These are phyloP conservation scores for Marisa cornuarietis DNA, from an alignment of 1,140 invertebrate species.

Conservation along the genomic window DNA sequence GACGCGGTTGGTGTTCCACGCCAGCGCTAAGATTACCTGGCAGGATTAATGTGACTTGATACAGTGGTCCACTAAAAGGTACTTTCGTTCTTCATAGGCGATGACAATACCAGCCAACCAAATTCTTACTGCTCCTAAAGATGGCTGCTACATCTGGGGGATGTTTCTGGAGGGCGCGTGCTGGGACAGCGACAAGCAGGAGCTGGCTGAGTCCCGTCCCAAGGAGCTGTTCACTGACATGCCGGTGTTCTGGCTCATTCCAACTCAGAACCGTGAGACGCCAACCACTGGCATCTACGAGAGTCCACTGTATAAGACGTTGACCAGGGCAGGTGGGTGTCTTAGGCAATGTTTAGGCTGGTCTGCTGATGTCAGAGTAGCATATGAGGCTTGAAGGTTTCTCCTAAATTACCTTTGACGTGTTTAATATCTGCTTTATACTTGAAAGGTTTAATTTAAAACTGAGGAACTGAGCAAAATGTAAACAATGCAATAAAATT, in stretches of 20 bases:
- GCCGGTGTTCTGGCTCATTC: conserved; percentile 61
- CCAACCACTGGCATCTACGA: conserved; percentile 48
- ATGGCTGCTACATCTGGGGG: conserved; percentile 66
- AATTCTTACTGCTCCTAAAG: conserved; percentile 35
- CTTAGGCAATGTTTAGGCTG: background rate
- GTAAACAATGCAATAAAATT: too few relatives aligned
- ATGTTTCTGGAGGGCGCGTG: conserved; percentile 65
- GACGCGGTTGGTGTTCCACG: background rate
- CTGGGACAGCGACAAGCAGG: conserved; percentile 54
- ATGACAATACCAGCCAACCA: conserved; percentile 33
- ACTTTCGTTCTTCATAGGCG: conserved; percentile 32
- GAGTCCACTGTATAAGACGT: conserved; percentile 65
- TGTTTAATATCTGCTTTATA: background rate
- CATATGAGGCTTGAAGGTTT: background rate
- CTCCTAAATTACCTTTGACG: background rate
- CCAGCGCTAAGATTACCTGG: background rate
- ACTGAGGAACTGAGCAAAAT: too few relatives aligned
- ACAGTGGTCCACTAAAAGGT: background rate
- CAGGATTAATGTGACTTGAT: background rate
- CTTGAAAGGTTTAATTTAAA: too few relatives aligned
- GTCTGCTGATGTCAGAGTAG: background rate
- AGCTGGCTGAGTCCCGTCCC: conserved; percentile 61
- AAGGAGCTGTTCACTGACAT: conserved; percentile 67
- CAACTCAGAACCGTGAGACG: conserved; percentile 39
- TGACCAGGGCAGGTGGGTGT: conserved; percentile 57